Conservation (phyloP, 1,140 invertebrate genomes). For the Platorchestia sp. region DNA sequence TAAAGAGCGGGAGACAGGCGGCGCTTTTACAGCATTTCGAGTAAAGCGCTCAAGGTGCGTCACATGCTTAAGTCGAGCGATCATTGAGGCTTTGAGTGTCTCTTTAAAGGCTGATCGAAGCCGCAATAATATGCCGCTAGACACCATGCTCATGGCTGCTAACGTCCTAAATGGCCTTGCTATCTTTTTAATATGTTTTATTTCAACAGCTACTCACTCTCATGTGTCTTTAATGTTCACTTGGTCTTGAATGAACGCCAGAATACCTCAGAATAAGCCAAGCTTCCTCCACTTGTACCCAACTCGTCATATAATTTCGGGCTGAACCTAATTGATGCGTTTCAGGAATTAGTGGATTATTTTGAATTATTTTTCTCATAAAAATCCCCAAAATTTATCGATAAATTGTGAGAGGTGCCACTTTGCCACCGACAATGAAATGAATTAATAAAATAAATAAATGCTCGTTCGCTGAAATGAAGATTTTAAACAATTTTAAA, state of each 20-base stretch:
- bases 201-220: neutral
- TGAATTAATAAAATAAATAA: neutral
- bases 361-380: neutral
- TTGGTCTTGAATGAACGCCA: neutral
- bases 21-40: neutral
- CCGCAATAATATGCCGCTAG: neutral
- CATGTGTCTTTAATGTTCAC: slow-evolving; percentile 10
- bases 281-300: neutral
- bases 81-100: slow-evolving; percentile 23
- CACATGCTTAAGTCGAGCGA: slow-evolving; percentile 14
- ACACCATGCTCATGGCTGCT: neutral
- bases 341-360: neutral
- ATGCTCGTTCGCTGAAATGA: too few relatives aligned
- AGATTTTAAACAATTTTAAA: too few relatives aligned
- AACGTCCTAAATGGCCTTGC: neutral
- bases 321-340: neutral
- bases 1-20: neutral
- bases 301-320: neutral
- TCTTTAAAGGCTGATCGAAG: slow-evolving; percentile 44
- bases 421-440: neutral
- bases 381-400: neutral
- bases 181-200: slow-evolving; percentile 18
- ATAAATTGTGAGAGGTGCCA: neutral
- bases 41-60: neutral
- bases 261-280: neutral